phyloP scores from a whole-genome alignment of 2,797 vertebrate species.

The Clarias fuscus region DNA sequence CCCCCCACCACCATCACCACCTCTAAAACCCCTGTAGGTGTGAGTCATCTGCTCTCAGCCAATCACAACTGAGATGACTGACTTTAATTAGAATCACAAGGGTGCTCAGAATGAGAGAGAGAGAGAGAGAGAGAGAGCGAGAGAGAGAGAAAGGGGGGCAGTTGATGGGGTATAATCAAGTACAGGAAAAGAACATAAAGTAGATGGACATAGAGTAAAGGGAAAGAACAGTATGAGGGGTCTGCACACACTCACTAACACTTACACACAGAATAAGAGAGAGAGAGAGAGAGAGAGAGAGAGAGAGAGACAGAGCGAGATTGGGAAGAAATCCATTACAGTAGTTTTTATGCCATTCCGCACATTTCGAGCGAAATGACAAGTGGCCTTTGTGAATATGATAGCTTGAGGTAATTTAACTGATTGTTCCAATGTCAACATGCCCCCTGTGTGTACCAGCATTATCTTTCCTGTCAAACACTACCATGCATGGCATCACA shows the following conservation, averaged over 20 bases:
- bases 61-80: constrained; percentile 65
- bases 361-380: constrained; percentile 20
- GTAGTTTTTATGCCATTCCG: constrained; percentile 6
- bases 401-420: constrained; percentile 29
- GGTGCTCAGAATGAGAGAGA: constrained; percentile 24
- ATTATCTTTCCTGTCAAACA: constrained; percentile 40
- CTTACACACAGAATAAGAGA: not conserved
- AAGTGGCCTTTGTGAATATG: constrained; percentile 40
- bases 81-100: constrained; percentile 70
- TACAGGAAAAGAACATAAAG: constrained; percentile 32
- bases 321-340: not conserved
- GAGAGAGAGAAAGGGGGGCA: not conserved
- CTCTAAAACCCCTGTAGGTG: constrained; percentile 71
- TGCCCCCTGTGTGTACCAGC: constrained; percentile 22
- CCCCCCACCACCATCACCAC: constrained; percentile 59
- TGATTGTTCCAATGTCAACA: constrained; percentile 31
- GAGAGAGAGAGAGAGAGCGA: not conserved
- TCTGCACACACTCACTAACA: not conserved
- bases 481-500: constrained; percentile 19
- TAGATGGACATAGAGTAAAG: constrained; percentile 19
- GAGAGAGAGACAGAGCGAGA: not conserved
- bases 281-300: not conserved
- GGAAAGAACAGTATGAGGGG: not conserved
- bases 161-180: constrained; percentile 33
- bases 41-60: constrained; percentile 77